Evolutionary conservation across 2,888 invertebrate species (phyloP), one percentile per base, ranked within the genome.

Genomic region (Pristionchus fissidentatus): DNA sequence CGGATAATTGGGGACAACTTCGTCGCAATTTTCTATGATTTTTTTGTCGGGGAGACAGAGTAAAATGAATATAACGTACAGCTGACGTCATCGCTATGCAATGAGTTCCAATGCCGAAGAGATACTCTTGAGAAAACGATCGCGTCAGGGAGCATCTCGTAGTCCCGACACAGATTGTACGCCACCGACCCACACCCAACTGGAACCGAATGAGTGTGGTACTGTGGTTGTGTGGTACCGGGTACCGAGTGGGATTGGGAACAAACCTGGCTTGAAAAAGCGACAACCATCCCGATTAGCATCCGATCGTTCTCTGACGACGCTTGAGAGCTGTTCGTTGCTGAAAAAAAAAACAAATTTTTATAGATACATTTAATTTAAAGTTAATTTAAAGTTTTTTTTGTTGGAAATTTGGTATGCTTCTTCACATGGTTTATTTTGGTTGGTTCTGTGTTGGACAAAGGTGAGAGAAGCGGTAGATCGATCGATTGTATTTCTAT

Each of bases 81-180:
- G 91, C 91, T 2, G 91, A 91, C 7, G 91, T 91, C 91, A 91
- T 91, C 13, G 91, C 91, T 60, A 91, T 90, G 52, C 90, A 90
- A 84, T 91, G 91, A 15, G 91, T 90, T 8, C 88, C 87, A 57
- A 91, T 91, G 13, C 91, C 91, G 81, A 91, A 89, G 26, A 91
- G 86, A 83, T 90, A 91, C 73, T 91, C 90, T 80, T 91, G 90
- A 22, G 86, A 86, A n/a, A 66, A 87, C 85, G 55, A 91, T 86
- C 29, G 87, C 86, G 10, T 86, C 86, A 32, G 91, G 91, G 43
- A 91, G 86, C 57, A 88, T 87, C 26, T 90, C 90, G 84, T 91
- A 91, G 82, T 91, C 91, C 57, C 90, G 84, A 0, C 91, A 85
- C 49, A 91, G 87, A 82, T 91, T 91, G 87, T 90, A 91, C 26